Conservation (phyloP, 2,888 invertebrate genomes). For the Tenthredo distinguenda region DNA sequence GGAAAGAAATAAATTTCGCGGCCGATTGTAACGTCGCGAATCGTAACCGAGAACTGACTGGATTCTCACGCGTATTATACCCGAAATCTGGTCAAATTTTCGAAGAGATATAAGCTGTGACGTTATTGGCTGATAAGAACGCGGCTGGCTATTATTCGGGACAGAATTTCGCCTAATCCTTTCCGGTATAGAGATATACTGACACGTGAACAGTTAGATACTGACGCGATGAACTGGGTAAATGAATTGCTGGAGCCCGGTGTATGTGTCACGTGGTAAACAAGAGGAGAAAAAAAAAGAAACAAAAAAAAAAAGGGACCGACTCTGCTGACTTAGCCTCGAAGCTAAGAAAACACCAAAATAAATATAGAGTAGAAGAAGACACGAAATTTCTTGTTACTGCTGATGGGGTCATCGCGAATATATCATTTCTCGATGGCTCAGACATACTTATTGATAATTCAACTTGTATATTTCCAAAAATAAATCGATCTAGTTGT, state of each 20-base stretch:
- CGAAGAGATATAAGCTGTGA: neutral
- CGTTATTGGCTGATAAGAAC: conserved; percentile 42
- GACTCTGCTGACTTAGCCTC: neutral
- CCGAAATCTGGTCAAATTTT: conserved; percentile 29
- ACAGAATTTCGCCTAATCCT: neutral
- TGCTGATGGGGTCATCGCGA: neutral
- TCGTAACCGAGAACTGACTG: conserved; percentile 56
- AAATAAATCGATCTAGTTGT: neutral
- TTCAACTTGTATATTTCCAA: neutral
- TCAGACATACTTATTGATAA: neutral
- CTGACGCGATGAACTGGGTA: neutral
- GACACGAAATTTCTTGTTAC: neutral
- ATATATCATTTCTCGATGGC: neutral
- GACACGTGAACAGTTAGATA: neutral
- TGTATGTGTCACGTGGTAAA: neutral
- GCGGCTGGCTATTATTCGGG: neutral
- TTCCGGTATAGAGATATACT: neutral
- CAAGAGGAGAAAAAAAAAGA: neutral
- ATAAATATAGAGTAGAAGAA: neutral
- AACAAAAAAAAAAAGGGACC: neutral
- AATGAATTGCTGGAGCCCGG: neutral
- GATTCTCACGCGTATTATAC: neutral
- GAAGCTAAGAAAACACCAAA: neutral
- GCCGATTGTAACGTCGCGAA: conserved; percentile 54
- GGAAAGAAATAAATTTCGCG: conserved; percentile 16